These are phyloP conservation scores for Scalopus aquaticus DNA, from an alignment of 2,113 vertebrate species.

Conservation along the genomic window DNA sequence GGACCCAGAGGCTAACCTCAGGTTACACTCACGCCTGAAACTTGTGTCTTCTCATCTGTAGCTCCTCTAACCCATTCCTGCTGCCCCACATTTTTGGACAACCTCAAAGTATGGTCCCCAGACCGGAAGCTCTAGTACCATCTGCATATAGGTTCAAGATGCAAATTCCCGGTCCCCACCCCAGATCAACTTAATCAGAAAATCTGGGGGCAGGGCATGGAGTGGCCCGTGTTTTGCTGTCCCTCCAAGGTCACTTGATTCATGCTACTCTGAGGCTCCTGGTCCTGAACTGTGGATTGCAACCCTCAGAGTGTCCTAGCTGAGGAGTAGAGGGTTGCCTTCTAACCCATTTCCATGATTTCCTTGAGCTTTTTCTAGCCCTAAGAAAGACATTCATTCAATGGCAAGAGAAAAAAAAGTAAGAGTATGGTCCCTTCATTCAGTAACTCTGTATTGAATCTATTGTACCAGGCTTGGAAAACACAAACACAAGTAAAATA, in stretches of 20 bases:
- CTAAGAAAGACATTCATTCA: conserved; percentile 2
- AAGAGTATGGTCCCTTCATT: neutral
- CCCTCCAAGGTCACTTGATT: neutral
- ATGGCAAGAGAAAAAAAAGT: neutral
- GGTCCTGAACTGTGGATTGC: neutral
- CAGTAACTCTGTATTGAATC: conserved; percentile 1
- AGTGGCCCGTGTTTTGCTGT: neutral
- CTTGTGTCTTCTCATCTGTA: neutral
- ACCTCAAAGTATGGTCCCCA: neutral
- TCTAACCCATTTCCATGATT: neutral
- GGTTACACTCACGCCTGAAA: neutral
- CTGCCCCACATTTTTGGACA: neutral
- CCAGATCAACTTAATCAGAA: neutral
- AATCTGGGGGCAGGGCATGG: neutral
- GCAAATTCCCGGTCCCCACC: neutral
- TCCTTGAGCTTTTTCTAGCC: neutral
- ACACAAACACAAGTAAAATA: neutral
- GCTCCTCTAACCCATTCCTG: neutral
- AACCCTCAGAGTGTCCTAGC: neutral
- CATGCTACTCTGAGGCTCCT: neutral
- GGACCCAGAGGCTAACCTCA: neutral
- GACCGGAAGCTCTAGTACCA: neutral
- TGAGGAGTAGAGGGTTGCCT: neutral
- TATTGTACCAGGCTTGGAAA: neutral
- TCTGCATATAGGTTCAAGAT: neutral